Percentiles rank a stretch among this genome's conserved stretches.
phyloP scores from a whole-genome alignment of 2,797 vertebrate genomes.

The Labroides dimidiatus region DNA sequence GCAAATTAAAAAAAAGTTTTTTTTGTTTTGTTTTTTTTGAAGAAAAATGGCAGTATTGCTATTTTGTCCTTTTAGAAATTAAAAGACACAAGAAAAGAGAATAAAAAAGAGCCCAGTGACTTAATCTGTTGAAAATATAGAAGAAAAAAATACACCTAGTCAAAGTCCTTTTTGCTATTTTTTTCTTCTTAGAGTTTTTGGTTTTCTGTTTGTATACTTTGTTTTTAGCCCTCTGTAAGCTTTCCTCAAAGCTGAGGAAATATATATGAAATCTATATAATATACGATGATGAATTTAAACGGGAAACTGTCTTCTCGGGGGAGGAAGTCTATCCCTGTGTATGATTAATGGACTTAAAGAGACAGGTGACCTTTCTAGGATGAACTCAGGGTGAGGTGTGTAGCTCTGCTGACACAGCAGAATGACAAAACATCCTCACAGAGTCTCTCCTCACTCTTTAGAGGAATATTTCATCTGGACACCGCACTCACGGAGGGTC shows the following conservation, averaged over 20 bases:
- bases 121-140: too few relatives aligned
- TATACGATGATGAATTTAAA: slow-evolving; percentile 18
- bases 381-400: slow-evolving; percentile 17
- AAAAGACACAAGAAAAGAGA: too few relatives aligned
- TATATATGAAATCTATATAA: slow-evolving; percentile 7
- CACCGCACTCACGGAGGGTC: not conserved
- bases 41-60: too few relatives aligned
- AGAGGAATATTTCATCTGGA: slow-evolving; percentile 14
- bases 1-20: too few relatives aligned
- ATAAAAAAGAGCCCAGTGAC: too few relatives aligned
- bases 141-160: too few relatives aligned
- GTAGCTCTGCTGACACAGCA: slow-evolving; percentile 56
- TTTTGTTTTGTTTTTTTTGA: too few relatives aligned
- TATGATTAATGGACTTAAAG: slow-evolving; percentile 54
- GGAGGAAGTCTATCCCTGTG: slow-evolving; percentile 61
- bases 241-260: slow-evolving; percentile 27
- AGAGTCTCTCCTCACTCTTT: not conserved
- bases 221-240: not conserved
- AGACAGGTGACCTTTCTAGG: slow-evolving; percentile 60
- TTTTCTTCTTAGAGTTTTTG: not conserved
- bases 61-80: too few relatives aligned
- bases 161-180: not conserved
- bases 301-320: slow-evolving; percentile 51
- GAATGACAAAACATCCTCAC: slow-evolving; percentile 15
- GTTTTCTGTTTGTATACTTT: slow-evolving; percentile 1